phyloP scores from a whole-genome alignment of 2,888 invertebrate genomes.

The Melanostoma scalare region DNA sequence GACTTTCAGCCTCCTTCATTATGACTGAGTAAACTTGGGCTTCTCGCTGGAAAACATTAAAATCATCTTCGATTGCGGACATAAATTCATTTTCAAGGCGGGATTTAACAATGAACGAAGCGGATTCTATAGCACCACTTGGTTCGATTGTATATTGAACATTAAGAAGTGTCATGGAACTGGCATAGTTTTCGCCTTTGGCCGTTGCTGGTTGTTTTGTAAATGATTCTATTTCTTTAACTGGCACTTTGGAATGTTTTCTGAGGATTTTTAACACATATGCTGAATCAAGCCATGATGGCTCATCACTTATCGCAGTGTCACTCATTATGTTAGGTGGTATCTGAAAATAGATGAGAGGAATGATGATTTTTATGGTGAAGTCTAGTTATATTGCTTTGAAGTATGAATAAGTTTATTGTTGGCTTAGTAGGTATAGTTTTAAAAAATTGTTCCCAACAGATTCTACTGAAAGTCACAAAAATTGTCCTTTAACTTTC shows the following conservation, averaged over 20 bases:
- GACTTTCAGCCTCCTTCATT: slow-evolving; percentile 69
- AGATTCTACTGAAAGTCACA: not conserved
- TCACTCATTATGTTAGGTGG: slow-evolving; percentile 30
- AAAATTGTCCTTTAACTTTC: not conserved
- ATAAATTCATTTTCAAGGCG: slow-evolving; percentile 75
- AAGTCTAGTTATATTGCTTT: too few species aligned
- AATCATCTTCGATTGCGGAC: slow-evolving; percentile 75
- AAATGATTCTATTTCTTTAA: slow-evolving; percentile 69
- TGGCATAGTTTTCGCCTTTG: slow-evolving; percentile 78
- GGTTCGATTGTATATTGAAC: slow-evolving; percentile 69
- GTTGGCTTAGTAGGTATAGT: too few species aligned
- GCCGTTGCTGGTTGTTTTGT: slow-evolving; percentile 75
- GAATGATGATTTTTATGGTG: not conserved
- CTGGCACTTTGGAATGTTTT: slow-evolving; percentile 65
- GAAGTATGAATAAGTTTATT: too few species aligned
- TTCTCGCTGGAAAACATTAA: slow-evolving; percentile 76
- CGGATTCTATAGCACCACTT: slow-evolving; percentile 31
- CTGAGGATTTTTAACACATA: slow-evolving; percentile 75
- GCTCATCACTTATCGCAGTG: slow-evolving; percentile 29
- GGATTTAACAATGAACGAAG: slow-evolving; percentile 76
- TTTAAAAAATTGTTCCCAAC: too few species aligned
- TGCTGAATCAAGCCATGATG: slow-evolving; percentile 74
- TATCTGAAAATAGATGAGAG: slow-evolving; percentile 20
- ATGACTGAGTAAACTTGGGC: slow-evolving; percentile 75
- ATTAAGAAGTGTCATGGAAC: slow-evolving; percentile 75